Conservation (phyloP, 1,140 invertebrate genomes). For the Palaemon carinicauda region DNA sequence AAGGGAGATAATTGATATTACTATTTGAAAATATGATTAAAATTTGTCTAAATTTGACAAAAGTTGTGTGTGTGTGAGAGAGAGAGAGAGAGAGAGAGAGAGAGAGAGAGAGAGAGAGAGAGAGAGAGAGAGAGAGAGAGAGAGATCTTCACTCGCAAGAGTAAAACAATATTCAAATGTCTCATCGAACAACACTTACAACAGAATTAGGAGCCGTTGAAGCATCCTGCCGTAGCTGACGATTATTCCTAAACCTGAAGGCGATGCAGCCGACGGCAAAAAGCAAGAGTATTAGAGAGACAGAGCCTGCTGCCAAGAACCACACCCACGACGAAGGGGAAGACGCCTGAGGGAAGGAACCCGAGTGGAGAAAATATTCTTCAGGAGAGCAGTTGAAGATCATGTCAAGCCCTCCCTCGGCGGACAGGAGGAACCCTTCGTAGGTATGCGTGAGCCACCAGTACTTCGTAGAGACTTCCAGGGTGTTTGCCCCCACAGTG, state of each 20-base stretch:
- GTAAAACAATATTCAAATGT: no score
- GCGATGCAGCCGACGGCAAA: neutral
- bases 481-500: neutral
- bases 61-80: no score
- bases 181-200: no score
- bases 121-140: no score
- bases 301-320: neutral
- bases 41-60: no score
- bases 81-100: no score
- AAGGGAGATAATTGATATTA: no score
- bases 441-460: neutral
- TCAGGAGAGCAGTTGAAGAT: conserved; percentile 10
- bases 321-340: neutral
- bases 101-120: no score
- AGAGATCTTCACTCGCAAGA: no score
- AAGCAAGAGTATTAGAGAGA: neutral
- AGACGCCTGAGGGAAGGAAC: neutral
- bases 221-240: neutral
- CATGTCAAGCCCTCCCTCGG: neutral
- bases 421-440: neutral
- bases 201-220: neutral
- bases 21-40: no score
- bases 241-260: neutral
- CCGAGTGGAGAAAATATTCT: no score
- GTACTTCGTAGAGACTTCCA: neutral